Evolutionary conservation across 1,140 invertebrate species (phyloP).

Genomic region (Drosophila varians): DNA sequence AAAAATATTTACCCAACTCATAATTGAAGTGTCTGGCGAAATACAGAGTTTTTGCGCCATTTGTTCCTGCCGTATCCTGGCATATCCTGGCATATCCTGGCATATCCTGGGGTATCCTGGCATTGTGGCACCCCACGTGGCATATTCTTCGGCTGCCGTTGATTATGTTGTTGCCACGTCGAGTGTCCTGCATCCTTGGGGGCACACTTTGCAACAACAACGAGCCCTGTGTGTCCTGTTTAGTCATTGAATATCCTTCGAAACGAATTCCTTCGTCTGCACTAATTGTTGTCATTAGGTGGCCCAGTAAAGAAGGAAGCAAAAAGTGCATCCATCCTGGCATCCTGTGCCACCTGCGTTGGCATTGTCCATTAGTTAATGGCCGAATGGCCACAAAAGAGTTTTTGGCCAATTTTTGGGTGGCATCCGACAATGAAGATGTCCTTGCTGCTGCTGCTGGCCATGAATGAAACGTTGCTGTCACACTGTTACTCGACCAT

Average conservation of each 20-base stretch:
- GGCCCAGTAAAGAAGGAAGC: neutral
- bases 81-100: conserved; percentile 32
- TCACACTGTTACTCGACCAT: neutral
- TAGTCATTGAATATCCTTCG: conserved; percentile 17
- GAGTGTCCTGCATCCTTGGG: conserved; percentile 51
- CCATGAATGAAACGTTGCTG: conserved; percentile 22
- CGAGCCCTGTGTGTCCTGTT: conserved; percentile 8
- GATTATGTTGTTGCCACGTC: conserved; percentile 58
- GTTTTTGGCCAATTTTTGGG: conserved; percentile 37
- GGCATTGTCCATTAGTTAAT: conserved; percentile 51
- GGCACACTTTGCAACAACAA: conserved; percentile 1
- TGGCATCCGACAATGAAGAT: conserved; percentile 38
- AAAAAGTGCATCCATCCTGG: conserved; percentile 1
- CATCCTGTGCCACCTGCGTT: conserved; percentile 34
- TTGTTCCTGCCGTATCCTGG: too few relatives aligned
- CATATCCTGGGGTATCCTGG: conserved; percentile 25
- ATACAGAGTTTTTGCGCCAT: conserved; percentile 68
- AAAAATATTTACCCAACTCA: conserved; percentile 81
- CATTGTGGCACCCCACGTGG: conserved; percentile 60
- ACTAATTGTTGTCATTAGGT: conserved; percentile 77
- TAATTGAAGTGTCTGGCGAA: conserved; percentile 74
- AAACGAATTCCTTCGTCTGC: conserved; percentile 42
- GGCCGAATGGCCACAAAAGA: conserved; percentile 27
- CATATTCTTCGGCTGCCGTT: conserved; percentile 40
- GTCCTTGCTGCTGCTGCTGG: conserved; percentile 1